Percentiles rank a stretch among this genome's conserved stretches.
These are phyloP conservation scores for Branchellion lobata DNA, from an alignment of 2,888 invertebrate genomes.

Conservation along the genomic window DNA sequence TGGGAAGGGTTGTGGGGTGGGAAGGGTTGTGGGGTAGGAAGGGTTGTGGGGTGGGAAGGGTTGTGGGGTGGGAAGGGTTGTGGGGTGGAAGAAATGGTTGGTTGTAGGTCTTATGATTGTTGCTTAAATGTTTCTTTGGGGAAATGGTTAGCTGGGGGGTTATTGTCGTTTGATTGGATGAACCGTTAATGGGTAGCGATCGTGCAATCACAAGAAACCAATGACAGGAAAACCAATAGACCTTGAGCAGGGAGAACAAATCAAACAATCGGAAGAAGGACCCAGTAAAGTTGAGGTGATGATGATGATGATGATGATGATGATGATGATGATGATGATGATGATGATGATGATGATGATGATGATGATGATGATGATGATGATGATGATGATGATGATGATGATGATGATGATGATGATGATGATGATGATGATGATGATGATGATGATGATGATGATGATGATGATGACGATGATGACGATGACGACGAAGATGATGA, in stretches of 20 bases:
- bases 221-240: conserved; percentile 23
- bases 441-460: conserved; percentile 75
- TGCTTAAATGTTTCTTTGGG: too few relatives aligned
- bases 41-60: too few relatives aligned
- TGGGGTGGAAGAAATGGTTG: too few relatives aligned
- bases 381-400: conserved; percentile 71
- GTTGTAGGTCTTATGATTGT: too few relatives aligned
- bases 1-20: too few relatives aligned
- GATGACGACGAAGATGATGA: conserved; percentile 73
- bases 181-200: too few relatives aligned
- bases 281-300: conserved; percentile 36
- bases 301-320: conserved; percentile 25
- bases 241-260: conserved; percentile 1
- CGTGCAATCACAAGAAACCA: background rate
- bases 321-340: conserved; percentile 30
- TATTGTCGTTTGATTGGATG: too few relatives aligned
- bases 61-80: too few relatives aligned
- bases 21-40: too few relatives aligned
- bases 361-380: conserved; percentile 72
- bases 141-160: too few relatives aligned
- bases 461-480: conserved; percentile 64
- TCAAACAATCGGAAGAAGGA: conserved; percentile 34
- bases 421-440: conserved; percentile 67
- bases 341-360: conserved; percentile 26
- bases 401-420: conserved; percentile 1